A percentile compares a stretch with the other conserved stretches of the same genome.
phyloP scores from a whole-genome alignment of 2,113 vertebrate genomes.

The Coracopsis vasa region DNA sequence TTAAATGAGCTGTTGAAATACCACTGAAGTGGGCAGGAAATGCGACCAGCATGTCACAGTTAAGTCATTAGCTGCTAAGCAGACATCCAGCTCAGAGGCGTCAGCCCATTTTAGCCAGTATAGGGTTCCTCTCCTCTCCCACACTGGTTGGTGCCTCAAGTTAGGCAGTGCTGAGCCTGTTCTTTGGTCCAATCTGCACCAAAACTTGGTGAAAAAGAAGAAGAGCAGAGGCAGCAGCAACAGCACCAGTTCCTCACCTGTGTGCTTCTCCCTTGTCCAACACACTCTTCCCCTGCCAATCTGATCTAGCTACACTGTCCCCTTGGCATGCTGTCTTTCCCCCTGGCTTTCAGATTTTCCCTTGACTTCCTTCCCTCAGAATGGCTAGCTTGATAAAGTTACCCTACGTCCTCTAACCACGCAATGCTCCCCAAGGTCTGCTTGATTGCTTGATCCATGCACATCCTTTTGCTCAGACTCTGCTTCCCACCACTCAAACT shows the following conservation, averaged over 20 bases:
- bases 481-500: background rate
- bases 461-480: background rate
- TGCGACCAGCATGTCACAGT: background rate
- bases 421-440: background rate
- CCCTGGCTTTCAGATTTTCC: background rate
- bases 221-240: background rate
- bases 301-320: background rate
- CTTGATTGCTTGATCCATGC: background rate
- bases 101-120: background rate
- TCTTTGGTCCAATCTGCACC: background rate
- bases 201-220: background rate
- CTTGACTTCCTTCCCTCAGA: background rate
- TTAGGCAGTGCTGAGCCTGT: background rate
- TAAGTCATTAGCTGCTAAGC: background rate
- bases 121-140: background rate
- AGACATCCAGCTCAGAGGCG: background rate
- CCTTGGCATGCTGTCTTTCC: background rate
- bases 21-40: background rate
- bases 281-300: fast-evolving
- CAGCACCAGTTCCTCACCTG: background rate
- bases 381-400: background rate
- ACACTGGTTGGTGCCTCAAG: background rate
- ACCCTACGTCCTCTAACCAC: background rate
- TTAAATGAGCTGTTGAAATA: background rate
- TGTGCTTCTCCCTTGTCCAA: background rate